Evolutionary conservation across 2,888 invertebrate species (phyloP).

Genomic region (Cremastinae sp.): DNA sequence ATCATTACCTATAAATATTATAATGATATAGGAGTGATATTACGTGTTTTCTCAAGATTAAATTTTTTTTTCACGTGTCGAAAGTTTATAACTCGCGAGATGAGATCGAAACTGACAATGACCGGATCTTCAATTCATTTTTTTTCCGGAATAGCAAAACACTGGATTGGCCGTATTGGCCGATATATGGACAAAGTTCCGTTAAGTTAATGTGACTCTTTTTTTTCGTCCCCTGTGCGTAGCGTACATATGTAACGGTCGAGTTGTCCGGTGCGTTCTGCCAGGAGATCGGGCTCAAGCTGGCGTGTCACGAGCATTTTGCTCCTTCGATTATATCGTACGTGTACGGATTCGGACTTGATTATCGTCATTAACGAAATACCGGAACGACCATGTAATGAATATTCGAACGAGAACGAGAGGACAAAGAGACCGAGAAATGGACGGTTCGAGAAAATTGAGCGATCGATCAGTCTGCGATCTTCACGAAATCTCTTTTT

Average conservation of each 20-base stretch:
- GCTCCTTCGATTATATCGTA: slow-evolving; percentile 56
- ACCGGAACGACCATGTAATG: slow-evolving; percentile 41
- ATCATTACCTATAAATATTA: no score
- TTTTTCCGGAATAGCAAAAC: no score
- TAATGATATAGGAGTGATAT: no score
- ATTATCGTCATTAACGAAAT: slow-evolving; percentile 58
- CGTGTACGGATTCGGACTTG: slow-evolving; percentile 48
- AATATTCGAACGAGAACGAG: slow-evolving; percentile 44
- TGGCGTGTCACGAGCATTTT: slow-evolving; percentile 68
- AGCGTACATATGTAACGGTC: slow-evolving; percentile 75
- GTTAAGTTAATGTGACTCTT: slow-evolving; percentile 78
- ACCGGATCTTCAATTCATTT: not conserved
- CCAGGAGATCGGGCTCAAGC: slow-evolving; percentile 67
- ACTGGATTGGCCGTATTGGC: slow-evolving; percentile 38
- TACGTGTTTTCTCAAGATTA: no score
- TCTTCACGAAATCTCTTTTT: not conserved
- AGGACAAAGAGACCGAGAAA: slow-evolving; percentile 44
- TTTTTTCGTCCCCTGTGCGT: slow-evolving; percentile 71
- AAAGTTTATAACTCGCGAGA: no score
- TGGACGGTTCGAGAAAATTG: not conserved
- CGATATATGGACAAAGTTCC: slow-evolving; percentile 68
- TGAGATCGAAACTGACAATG: no score
- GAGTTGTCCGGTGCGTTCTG: slow-evolving; percentile 67
- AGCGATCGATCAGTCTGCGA: slow-evolving; percentile 8
- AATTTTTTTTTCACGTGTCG: not conserved